Conservation (phyloP, 30 jellyfish, hydroid and myxozoan genomes). For the Aurelia coerulea region DNA sequence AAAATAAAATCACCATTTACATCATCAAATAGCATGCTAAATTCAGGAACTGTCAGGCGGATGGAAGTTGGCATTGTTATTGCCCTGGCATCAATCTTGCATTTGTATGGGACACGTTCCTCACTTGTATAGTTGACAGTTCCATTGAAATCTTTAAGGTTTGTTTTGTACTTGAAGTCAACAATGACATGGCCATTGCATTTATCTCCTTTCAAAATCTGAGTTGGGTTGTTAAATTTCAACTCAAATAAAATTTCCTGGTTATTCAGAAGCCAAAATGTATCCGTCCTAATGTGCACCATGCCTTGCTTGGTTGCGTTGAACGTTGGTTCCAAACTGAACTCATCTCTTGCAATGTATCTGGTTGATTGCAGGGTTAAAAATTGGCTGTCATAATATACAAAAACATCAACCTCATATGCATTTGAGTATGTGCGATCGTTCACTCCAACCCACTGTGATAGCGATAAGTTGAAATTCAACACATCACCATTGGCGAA, state of each 20-base stretch:
- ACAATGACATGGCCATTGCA: constrained; percentile 10
- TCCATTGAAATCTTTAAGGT: constrained; percentile 7
- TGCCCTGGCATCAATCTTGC: constrained; percentile 2
- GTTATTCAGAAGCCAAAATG: constrained; percentile 10
- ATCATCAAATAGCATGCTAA: constrained; percentile 43
- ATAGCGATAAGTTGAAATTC: constrained; percentile 6
- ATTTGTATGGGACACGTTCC: background rate
- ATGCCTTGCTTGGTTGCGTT: constrained; percentile 15
- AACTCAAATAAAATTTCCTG: constrained; percentile 7
- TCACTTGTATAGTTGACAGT: background rate
- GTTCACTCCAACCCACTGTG: constrained; percentile 21
- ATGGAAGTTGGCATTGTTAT: background rate
- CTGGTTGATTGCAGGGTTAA: constrained; percentile 17
- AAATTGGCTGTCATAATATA: constrained; percentile 43
- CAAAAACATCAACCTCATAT: constrained; percentile 16
- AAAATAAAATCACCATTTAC: constrained; percentile 8
- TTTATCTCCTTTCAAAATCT: background rate
- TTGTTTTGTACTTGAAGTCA: constrained; percentile 20
- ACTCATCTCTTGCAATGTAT: background rate
- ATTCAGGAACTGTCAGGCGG: constrained; percentile 1
- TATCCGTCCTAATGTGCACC: constrained; percentile 8
- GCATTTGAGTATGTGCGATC: constrained; percentile 49
- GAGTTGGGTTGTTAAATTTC: constrained; percentile 2
- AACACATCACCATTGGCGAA: constrained; percentile 25
- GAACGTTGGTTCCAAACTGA: constrained; percentile 1